Evolutionary conservation across 2,113 vertebrate species (phyloP).

Genomic region (Arvicanthis niloticus): DNA sequence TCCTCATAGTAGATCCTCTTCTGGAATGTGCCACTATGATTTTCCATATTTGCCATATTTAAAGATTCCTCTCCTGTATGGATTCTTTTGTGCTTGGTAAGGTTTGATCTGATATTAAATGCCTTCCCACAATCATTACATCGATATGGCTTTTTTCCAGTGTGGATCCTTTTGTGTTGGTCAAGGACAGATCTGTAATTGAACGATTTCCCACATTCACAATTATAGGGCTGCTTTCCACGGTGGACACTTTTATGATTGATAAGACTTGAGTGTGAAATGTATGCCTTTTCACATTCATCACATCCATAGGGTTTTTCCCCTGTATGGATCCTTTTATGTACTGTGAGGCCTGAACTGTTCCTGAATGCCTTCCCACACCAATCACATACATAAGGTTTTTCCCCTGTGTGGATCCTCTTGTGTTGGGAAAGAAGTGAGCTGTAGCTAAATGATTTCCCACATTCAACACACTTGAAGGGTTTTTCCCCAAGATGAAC

Average conservation of each 20-base stretch:
- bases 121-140: constrained; percentile 80
- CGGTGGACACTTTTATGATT: constrained; percentile 79
- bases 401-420: constrained; percentile 86
- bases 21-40: constrained; percentile 49
- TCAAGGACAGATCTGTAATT: constrained; percentile 81
- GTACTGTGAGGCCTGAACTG: constrained; percentile 80
- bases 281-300: constrained; percentile 80
- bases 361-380: constrained; percentile 79
- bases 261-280: constrained; percentile 80
- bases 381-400: constrained; percentile 79
- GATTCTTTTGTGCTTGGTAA: constrained; percentile 78
- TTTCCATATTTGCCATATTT: constrained; percentile 60
- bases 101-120: constrained; percentile 81
- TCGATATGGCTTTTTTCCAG: constrained; percentile 79
- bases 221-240: constrained; percentile 81
- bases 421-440: constrained; percentile 88
- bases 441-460: constrained; percentile 81
- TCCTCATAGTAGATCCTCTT: constrained; percentile 54
- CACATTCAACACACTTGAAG: constrained; percentile 80
- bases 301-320: constrained; percentile 81
- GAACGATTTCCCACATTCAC: constrained; percentile 82
- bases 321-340: constrained; percentile 81
- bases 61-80: constrained; percentile 71
- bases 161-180: constrained; percentile 80
- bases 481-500: constrained; percentile 83